A percentile compares a stretch with the other conserved stretches of the same genome.
phyloP scores from a whole-genome alignment of 1,140 invertebrate species.

The Pogonomyrmex barbatus region DNA sequence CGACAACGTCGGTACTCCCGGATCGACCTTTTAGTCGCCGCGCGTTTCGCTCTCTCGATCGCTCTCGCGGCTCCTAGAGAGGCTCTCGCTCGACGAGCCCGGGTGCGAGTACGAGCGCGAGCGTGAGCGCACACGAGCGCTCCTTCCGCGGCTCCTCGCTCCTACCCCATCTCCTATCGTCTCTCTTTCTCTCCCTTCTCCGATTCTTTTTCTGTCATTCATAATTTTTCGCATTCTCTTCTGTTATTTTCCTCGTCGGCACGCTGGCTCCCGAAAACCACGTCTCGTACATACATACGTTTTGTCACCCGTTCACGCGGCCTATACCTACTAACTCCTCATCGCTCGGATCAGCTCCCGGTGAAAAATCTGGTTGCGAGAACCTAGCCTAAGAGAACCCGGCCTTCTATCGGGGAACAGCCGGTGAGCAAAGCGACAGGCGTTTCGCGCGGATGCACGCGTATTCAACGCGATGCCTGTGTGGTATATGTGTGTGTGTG shows the following conservation, averaged over 20 bases:
- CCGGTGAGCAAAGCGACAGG: neutral
- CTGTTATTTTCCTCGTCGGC: conserved; percentile 12
- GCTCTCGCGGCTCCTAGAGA: neutral
- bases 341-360: conserved; percentile 16
- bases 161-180: neutral
- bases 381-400: neutral
- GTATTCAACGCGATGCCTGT: neutral
- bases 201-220: conserved; percentile 37
- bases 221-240: neutral
- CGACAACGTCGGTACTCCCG: conserved; percentile 15
- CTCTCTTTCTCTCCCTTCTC: neutral
- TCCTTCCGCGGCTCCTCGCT: conserved; percentile 21
- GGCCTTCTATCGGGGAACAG: neutral
- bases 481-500: neutral
- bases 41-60: conserved; percentile 2
- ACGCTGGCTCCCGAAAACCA: neutral
- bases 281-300: neutral
- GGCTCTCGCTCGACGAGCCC: neutral
- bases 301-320: neutral
- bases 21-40: conserved; percentile 25
- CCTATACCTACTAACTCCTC: conserved; percentile 29
- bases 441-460: neutral
- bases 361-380: neutral
- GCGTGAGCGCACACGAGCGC: neutral
- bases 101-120: neutral